Conservation (phyloP, 23 tunicate genomes). For the Corella eumyota region DNA sequence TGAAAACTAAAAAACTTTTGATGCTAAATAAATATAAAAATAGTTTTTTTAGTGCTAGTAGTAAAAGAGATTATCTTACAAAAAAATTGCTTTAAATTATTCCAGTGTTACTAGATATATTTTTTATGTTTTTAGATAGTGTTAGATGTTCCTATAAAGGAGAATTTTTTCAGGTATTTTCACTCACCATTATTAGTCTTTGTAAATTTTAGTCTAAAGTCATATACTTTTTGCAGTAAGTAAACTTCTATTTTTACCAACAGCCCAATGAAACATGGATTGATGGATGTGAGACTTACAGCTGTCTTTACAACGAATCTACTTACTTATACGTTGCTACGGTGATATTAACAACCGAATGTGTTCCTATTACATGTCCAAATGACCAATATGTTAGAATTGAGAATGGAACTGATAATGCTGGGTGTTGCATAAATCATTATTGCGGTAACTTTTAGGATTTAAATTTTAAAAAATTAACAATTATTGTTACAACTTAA, state of each 20-base stretch:
- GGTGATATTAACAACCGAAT: background rate
- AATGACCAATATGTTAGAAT: background rate
- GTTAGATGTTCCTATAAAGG: too few species aligned
- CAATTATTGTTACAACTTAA: background rate
- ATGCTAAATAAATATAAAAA: too few species aligned
- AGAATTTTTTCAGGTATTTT: too few species aligned
- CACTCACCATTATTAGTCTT: too few species aligned
- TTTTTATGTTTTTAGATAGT: too few species aligned
- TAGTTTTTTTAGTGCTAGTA: too few species aligned
- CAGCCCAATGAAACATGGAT: constrained; percentile 5
- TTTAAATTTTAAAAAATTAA: background rate
- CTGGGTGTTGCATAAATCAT: constrained; percentile 3
- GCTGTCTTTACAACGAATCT: background rate
- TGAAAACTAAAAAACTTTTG: too few species aligned
- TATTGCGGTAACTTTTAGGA: constrained; percentile 6
- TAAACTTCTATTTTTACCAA: background rate
- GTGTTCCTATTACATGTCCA: constrained; percentile 1
- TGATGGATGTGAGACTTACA: constrained; percentile 4
- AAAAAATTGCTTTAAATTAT: too few species aligned
- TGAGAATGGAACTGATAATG: background rate
- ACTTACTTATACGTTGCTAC: background rate
- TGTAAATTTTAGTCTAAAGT: too few species aligned
- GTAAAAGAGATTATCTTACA: too few species aligned
- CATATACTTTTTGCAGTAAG: too few species aligned
- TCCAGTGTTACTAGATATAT: too few species aligned